Evolutionary conservation across 2,888 invertebrate species (phyloP), one percentile per base, ranked within the genome.

Genomic region (Gandaritis pyraliata): DNA sequence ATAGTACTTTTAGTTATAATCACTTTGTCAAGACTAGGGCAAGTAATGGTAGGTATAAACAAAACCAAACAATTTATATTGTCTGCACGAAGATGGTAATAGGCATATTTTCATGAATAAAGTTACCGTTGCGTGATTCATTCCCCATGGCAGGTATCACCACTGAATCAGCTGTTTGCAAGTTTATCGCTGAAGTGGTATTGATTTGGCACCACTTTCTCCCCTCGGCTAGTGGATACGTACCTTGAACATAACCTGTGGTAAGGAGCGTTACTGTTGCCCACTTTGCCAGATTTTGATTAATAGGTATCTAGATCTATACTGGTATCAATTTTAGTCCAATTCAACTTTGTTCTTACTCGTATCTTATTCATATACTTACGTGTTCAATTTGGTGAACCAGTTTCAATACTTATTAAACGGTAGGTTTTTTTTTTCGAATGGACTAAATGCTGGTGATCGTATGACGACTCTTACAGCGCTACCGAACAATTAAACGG

Each of bases 121-220:
- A 46, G 36, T 36, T 54, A 1, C 13, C 46, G 6, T 55, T 33
- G 59, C 59, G 63, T 64, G 59, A 43, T 53, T 58, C 47, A 59
- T 48, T 48, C n/a, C 16, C 11, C 36, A n/a, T 36, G 18, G 33
- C 38, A 38, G 7, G 56, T 39, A 55, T n/a, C 16, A 39, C 30
- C 47, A 47, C 51, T 58, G 53, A 73, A 85, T 85, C 86, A 89
- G 86, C 85, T 87, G 86, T 82, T 85, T 72, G 73, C 73, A 64
- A 75, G 73, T 74, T 78, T 82, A 78, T 76, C 70, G 72, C 66
- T 73, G 69, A 75, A 77, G 73, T 72, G 70, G 58, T 88, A 89
- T 90, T 81, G 90, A 90, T 87, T 85, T 74, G 72, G 70, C 65
- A 76, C 73, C 78, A 83, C 82, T 88, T 88, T 87, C 82, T 75